Evolutionary conservation across 2,797 vertebrate genomes (phyloP), one percentile per base, ranked within the genome.

Genomic region (Masticophis lateralis): DNA sequence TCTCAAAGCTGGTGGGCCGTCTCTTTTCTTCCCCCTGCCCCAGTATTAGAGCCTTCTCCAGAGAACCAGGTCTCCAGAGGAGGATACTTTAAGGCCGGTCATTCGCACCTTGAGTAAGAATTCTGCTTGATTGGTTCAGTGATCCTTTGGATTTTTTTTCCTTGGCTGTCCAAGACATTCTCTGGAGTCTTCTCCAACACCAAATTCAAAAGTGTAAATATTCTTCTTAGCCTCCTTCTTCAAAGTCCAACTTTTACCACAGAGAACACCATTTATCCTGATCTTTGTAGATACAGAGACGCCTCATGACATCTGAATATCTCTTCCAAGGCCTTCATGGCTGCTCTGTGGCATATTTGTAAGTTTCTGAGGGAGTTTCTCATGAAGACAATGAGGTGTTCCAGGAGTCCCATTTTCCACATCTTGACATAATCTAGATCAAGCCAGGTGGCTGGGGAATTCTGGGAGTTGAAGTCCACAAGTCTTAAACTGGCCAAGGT

Each of bases 1-100:
- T 7, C 32, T 20, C 3, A 1, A 18, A 9, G 69, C 66, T 66
- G 63, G 28, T 0, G 0, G 27, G 4, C 61, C 4, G 1, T 14
- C 28, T 74, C n/a, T 74, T 74, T 74, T 74, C n/a, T 74, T 74
- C 69, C 69, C 9, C 2, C 8, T 20, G 32, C 3, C 69, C 69
- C 32, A 37, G n/a, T 6, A 18, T 74, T 32, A 74, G 2, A 18
- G 66, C n/a, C n/a, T 37, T 74, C 66, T 74, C 16, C 16, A 37
- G 2, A 74, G n/a, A 32, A 32, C n/a, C 6, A 32, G 5, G 16
- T 74, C 69, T 74, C 32, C 16, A 10, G 16, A 37, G 69, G 16
- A 74, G 7, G n/a, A 37, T 74, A 20, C 12, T 2, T n/a, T n/a
- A 14, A 66, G 28, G 28, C 28, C 2, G 28, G 63, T 66, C n/a